Base-by-base conservation (phyloP, 2,888 invertebrate genomes). In the Drosophila sordidula region DNA sequence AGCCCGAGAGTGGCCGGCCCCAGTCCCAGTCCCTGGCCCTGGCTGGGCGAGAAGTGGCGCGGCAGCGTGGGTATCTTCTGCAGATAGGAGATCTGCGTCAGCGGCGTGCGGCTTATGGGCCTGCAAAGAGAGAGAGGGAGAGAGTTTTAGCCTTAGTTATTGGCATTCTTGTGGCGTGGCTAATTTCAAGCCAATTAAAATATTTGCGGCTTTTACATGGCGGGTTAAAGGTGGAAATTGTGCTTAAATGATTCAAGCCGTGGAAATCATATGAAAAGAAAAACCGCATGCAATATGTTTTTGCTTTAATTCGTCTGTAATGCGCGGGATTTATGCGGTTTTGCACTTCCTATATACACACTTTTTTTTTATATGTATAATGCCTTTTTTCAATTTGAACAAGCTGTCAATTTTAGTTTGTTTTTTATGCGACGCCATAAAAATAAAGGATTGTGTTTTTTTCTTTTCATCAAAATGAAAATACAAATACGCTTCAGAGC, bases 21-120 rank as follows among this genome's bases (percentile, higher is more conserved):
- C 46, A 85, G 69, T 69, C 51, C 55, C 46, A 85, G 69, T 69
- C 78, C 26, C 6, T 29, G 46, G 1, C 47, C 55, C 46, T 80
- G 69, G 70, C 78, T 88, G 67, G 90, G 91, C 49, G 91, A 91
- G 75, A 92, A 92, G 80, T 91, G 91, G 61, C 91, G 90, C 67
- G 91, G 91, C 70, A 91, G 72, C 36, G 91, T 91, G 41, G 92
- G 91, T 51, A 91, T 92, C 80, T 91, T 91, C 73, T 91, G 91
- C 52, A 92, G 87, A 80, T 91, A 92, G 18, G 91, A 91, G 66
- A 91, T 90, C 79, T 91, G 91, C 78, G 90, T 90, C 46, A 91
- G 81, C 57, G 91, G 91, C 55, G 91, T 91, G 54, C 91, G 91
- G 75, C 91, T 92, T 81, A 91, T 91, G 79, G 91, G 91, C 78